These are phyloP conservation scores for Nannoperca obscura DNA, from an alignment of 2,797 vertebrate genomes.

Conservation along the genomic window DNA sequence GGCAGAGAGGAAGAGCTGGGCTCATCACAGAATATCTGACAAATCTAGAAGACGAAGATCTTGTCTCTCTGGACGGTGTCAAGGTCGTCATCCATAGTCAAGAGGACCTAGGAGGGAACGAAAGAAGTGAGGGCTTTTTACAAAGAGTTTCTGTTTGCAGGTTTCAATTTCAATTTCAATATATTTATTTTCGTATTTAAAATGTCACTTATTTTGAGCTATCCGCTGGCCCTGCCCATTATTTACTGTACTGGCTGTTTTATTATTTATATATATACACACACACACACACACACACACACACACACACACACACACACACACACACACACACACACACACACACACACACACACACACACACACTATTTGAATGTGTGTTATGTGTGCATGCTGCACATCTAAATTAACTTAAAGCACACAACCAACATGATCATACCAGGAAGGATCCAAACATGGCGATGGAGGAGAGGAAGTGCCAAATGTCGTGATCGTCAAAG, in stretches of 20 bases:
- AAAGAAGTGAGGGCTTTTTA: not conserved
- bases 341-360: too few relatives aligned
- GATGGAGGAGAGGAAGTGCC: slow-evolving; percentile 98
- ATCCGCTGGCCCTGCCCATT: not conserved
- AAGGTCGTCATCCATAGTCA: slow-evolving; percentile 97
- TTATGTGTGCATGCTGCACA: not conserved
- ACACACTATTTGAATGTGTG: too few relatives aligned
- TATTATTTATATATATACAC: too few relatives aligned
- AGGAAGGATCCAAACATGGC: slow-evolving; percentile 99
- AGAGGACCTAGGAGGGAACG: slow-evolving; percentile 86
- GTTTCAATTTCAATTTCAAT: not conserved
- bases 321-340: too few relatives aligned
- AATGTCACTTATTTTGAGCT: not conserved
- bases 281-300: too few relatives aligned
- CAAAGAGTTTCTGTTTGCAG: not conserved
- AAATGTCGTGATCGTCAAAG: slow-evolving; percentile 98
- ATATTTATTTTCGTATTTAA: not conserved
- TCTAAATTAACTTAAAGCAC: not conserved
- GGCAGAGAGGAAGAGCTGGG: slow-evolving; percentile 66
- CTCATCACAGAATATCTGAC: slow-evolving; percentile 23
- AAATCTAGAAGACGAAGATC: slow-evolving; percentile 93
- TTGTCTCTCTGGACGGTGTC: slow-evolving; percentile 95
- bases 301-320: too few relatives aligned
- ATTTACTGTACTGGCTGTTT: not conserved
- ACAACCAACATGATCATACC: slow-evolving; percentile 77